Conservation (phyloP, 2,888 invertebrate genomes). For the Ophion slaviceki region DNA sequence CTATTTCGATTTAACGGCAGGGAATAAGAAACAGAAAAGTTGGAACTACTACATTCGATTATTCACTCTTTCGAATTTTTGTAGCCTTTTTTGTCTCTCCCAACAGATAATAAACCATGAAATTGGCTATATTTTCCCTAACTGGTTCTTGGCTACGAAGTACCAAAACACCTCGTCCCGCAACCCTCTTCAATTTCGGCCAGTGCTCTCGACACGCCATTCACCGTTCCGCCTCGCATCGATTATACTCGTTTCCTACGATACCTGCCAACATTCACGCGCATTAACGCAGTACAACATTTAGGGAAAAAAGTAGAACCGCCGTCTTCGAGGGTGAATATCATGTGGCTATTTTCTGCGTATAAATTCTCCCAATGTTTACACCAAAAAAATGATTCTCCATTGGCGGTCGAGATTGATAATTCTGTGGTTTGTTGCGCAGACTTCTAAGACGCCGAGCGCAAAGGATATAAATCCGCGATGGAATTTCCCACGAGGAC, state of each 20-base stretch:
- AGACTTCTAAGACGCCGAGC: neutral
- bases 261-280: conserved; percentile 68
- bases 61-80: conserved; percentile 6
- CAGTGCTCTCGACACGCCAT: conserved; percentile 40
- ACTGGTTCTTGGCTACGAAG: neutral
- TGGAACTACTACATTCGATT: neutral
- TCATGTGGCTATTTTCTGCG: conserved; percentile 40
- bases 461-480: too few relatives aligned
- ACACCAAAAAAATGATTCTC: too few relatives aligned
- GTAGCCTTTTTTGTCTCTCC: conserved; percentile 15
- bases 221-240: conserved; percentile 56
- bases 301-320: conserved; percentile 63
- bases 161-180: neutral
- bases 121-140: conserved; percentile 56
- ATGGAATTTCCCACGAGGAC: too few relatives aligned
- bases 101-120: conserved; percentile 49
- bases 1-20: conserved; percentile 21
- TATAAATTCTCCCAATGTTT: conserved; percentile 14
- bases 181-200: conserved; percentile 17
- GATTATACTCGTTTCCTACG: conserved; percentile 65
- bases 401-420: neutral
- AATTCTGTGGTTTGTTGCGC: neutral
- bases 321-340: conserved; percentile 33
- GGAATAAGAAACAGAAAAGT: neutral
- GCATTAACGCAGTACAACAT: conserved; percentile 74